Evolutionary conservation across 2,888 invertebrate species (phyloP), one percentile per base, ranked within the genome.

Genomic region (Agonopterix heracliana): DNA sequence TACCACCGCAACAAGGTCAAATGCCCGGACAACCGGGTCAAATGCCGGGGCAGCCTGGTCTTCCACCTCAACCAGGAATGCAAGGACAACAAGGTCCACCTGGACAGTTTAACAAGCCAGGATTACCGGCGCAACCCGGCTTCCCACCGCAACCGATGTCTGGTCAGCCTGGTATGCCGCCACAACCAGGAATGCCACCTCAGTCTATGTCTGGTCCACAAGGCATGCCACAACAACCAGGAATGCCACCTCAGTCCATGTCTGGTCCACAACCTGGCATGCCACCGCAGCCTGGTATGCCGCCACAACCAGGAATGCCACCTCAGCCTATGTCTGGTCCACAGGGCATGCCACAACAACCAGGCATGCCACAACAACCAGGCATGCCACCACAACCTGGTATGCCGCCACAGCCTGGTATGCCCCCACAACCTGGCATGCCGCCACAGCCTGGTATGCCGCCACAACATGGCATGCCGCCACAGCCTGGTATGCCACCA

Each of bases 401-500:
- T 3, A 54, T 61, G 58, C 59, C 63, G 36, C 53, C 64, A 46
- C 64, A 61, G 50, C 64, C 62, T 34, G 60, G 60, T 4, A 45
- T 66, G 41, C 59, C 68, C 10, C 51, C 56, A 0, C 63, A 64
- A 14, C 63, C 56, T n/a, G 54, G 57, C 2, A 55, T 58, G 43
- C 47, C 46, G 2, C 54, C 55, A 9, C 64, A 61, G 51, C 54
- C 63, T 49, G 52, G 56, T 48, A 53, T 68, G 60, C 64, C 61
- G 11, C 52, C 64, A 38, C 64, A 68, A 50, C 59, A 57, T 47
- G 60, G 66, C 36, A 71, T 78, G 53, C 55, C 51, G 2, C 44
- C 46, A 2, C 70, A 64, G 41, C 58, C 60, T 59, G 60, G 59
- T 14, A 55, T 65, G 51, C 61, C 56, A 10, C 55, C 54, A 1